Percentiles rank a stretch among this genome's conserved stretches.
Conservation (phyloP, 37 sponge, comb jelly and placozoan genomes). For the Oscarella lobularis region DNA sequence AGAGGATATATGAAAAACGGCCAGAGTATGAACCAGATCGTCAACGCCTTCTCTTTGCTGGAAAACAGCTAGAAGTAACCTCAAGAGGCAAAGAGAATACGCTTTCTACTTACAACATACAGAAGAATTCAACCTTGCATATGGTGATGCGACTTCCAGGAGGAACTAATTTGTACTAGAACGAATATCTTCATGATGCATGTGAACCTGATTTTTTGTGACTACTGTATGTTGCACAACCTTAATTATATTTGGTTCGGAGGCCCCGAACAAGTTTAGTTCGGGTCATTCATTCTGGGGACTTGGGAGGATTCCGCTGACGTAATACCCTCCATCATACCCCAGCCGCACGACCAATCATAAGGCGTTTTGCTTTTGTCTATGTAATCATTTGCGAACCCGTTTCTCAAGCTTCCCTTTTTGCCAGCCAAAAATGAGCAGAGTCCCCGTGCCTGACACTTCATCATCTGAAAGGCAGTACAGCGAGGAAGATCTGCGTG, state of each 20-base stretch:
- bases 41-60: constrained; percentile 30
- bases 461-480: constrained; percentile 7
- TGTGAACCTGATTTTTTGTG: too few species aligned
- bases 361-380: too few species aligned
- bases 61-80: constrained; percentile 27
- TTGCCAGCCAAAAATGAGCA: background rate
- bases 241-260: too few species aligned
- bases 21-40: constrained; percentile 2
- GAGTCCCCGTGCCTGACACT: constrained; percentile 17
- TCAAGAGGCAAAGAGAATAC: constrained; percentile 12
- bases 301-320: background rate
- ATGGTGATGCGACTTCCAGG: constrained; percentile 31
- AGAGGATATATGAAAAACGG: constrained; percentile 1
- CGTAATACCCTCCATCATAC: too few species aligned
- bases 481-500: background rate
- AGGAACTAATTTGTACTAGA: constrained; percentile 11
- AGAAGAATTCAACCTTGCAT: constrained; percentile 20
- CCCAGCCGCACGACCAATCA: too few species aligned
- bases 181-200: too few species aligned
- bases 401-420: too few species aligned
- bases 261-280: too few species aligned
- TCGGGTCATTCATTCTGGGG: too few species aligned
- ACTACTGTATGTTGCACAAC: too few species aligned
- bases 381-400: too few species aligned
- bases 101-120: constrained; percentile 25